phyloP scores from a whole-genome alignment of 2,888 invertebrate genomes.

The Ennomos quercinarius region DNA sequence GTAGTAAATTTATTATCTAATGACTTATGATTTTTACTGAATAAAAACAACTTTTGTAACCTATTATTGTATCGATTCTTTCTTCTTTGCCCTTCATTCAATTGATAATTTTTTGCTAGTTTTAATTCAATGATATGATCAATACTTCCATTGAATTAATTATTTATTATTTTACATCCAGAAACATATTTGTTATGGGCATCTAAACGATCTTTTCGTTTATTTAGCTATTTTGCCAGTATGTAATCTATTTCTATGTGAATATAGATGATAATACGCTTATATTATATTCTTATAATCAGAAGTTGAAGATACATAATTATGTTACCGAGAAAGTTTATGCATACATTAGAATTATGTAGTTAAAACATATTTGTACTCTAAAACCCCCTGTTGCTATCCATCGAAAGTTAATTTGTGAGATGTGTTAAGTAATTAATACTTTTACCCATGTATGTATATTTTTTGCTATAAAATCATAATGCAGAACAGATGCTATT shows the following conservation, averaged over 20 bases:
- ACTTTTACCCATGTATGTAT: constrained; percentile 80
- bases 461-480: constrained; percentile 84
- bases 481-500: constrained; percentile 78
- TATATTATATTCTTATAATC: constrained; percentile 24
- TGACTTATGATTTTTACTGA: constrained; percentile 71
- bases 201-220: neutral
- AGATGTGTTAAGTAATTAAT: constrained; percentile 71
- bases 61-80: constrained; percentile 66
- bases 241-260: constrained; percentile 20
- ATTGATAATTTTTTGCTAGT: constrained; percentile 1
- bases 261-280: constrained; percentile 21
- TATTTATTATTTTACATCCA: neutral
- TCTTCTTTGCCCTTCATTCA: constrained; percentile 55
- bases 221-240: constrained; percentile 10
- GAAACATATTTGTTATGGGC: neutral
- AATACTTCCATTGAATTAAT: constrained; percentile 1
- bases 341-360: constrained; percentile 42
- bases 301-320: constrained; percentile 25
- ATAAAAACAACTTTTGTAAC: constrained; percentile 68
- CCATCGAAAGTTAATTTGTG: constrained; percentile 73
- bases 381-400: constrained; percentile 54
- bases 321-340: constrained; percentile 36
- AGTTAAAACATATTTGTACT: constrained; percentile 42
- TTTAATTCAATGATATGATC: neutral
- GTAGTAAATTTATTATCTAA: constrained; percentile 65